Evolutionary conservation across 2,888 invertebrate species (phyloP), one percentile per base, ranked within the genome.

Genomic region (Mythimna impura): DNA sequence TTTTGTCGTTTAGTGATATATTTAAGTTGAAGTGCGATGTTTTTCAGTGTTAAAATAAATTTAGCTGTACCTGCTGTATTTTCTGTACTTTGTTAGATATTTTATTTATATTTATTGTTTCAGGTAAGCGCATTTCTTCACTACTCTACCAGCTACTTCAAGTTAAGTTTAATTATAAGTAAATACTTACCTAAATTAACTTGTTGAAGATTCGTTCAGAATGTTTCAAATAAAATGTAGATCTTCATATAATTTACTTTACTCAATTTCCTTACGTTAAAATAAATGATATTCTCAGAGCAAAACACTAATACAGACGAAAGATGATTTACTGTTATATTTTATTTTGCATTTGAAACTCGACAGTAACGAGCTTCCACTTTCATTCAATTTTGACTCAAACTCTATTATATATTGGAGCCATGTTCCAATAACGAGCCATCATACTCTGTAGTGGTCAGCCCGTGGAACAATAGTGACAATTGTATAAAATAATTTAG

Each of bases 401-500:
- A 73, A 68, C 54, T 58, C 6, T 17, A 25, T 63, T 58, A 34
- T 0, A 9, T 25, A 47, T 54, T 67, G 25, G 57, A 63, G 74
- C 40, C 61, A 60, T 69, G 50, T 72, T 81, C 22, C 66, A 66
- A 73, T 80, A 70, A 68, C 67, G 14, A 65, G 50, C 47, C 2
- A 25, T 43, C 30, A 36, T 8, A 17, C 47, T 34, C 71, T 73
- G 79, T 66, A 63, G 62, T 76, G 73, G 68, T 76, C 62, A 79
- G 78, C 66, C 55, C 52, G 50, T 52, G 20, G 47, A 80, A 79
- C 80, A 84, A 81, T 79, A 78, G 76, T 73, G 68, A 76, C 77
- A 76, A 84, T 79, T 81, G 47, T 17, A 72, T 77, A 58, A 77
- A 81, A 76, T 61, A 71, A 86, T 74, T 77, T 65, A 75, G 20